Evolutionary conservation across 2,888 invertebrate genomes (phyloP), one percentile per base, ranked within the genome.

Genomic region (Conops quadrifasciatus): DNA sequence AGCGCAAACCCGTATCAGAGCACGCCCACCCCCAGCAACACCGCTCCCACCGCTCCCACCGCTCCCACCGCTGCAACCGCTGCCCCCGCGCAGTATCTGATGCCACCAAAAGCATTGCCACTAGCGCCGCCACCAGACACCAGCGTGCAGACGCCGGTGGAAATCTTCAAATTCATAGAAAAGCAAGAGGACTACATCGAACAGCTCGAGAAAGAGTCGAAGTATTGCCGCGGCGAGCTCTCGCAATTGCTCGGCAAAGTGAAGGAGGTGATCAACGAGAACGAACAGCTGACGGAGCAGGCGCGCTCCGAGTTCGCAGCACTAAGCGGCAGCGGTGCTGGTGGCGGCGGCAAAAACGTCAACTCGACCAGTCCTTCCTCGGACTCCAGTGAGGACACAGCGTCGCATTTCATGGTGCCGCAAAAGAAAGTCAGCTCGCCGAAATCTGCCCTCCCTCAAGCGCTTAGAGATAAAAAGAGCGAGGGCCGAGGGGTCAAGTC

Each of bases 151-250:
- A 77, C 90, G 78, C 87, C 91, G 78, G 82, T 91, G 16, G 94
- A 94, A 82, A 88, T 94, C 59, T 88, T 93, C 83, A 89, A 91
- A 77, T 94, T 94, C 80, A 93, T 94, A 63, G 93, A 94, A 84
- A 91, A 93, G 74, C 94, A 95, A 78, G 94, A 94, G 80, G 94
- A 94, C 78, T 94, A 95, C 80, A 94, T 95, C 65, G 93, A 94
- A 75, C 94, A 95, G 82, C 83, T 95, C 66, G 94, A 95, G 83
- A 90, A 92, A 77, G 94, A 95, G 86, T 94, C 94, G 51, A 91
- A 92, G 79, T 94, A 93, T 80, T 94, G 94, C 82, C 89, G 93
- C 85, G 93, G 92, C 66, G 94, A 94, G 83, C 85, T 95, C 9
- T 90, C 92, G 75, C 91, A 91, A 79, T 87, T 94, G 19, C 87